Percentiles rank a stretch among this genome's conserved stretches.
These are phyloP conservation scores for Serrognathus titanus DNA, from an alignment of 2,888 invertebrate species.

Conservation along the genomic window DNA sequence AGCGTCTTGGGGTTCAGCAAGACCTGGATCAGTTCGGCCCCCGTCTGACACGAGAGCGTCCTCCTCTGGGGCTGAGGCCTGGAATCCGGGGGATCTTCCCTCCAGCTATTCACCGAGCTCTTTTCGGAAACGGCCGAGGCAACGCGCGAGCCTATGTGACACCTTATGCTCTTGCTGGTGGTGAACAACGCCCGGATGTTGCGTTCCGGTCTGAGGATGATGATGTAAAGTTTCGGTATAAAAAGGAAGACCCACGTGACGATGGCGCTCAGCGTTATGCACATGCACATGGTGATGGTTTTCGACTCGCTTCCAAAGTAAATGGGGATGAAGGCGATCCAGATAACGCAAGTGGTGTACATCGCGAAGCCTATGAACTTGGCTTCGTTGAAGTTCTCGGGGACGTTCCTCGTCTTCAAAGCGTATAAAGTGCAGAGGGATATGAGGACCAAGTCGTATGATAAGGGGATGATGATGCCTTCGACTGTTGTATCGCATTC, in stretches of 20 bases:
- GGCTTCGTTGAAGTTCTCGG: constrained; percentile 79
- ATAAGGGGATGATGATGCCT: constrained; percentile 62
- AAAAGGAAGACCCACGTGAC: constrained; percentile 72
- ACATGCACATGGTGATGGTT: constrained; percentile 59
- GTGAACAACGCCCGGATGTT: constrained; percentile 74
- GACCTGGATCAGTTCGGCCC: constrained; percentile 43
- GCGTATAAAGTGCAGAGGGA: constrained; percentile 74
- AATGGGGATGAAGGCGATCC: constrained; percentile 75
- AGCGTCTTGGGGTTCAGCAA: constrained; percentile 38
- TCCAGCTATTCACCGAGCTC: constrained; percentile 42
- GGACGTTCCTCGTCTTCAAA: constrained; percentile 72
- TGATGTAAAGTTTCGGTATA: constrained; percentile 74
- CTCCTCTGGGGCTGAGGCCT: constrained; percentile 34
- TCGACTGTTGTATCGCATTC: constrained; percentile 61
- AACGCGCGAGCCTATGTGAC: constrained; percentile 60
- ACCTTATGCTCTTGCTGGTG: constrained; percentile 68
- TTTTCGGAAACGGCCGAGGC: constrained; percentile 48
- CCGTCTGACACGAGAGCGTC: constrained; percentile 49
- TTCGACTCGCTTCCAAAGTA: constrained; percentile 68
- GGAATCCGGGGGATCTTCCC: constrained; percentile 27
- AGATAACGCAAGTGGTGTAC: constrained; percentile 75
- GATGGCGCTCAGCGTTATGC: constrained; percentile 69
- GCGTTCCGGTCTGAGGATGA: constrained; percentile 68
- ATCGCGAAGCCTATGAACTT: constrained; percentile 75
- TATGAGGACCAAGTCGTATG: constrained; percentile 69